Evolutionary conservation across 2,888 invertebrate species (phyloP), one percentile per base, ranked within the genome.

Genomic region (Calliphora vomitoria): DNA sequence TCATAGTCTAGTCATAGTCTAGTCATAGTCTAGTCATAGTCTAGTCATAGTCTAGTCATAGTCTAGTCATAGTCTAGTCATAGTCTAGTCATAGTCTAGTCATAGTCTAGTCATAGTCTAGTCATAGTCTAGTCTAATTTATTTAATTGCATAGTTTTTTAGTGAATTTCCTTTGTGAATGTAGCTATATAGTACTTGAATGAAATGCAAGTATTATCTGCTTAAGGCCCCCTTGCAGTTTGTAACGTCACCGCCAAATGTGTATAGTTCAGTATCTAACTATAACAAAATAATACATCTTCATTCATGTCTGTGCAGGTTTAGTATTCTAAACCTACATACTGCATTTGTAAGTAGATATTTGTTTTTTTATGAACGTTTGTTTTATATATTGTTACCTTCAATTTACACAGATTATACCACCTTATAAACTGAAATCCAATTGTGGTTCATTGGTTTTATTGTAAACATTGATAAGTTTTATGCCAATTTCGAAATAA

Each of bases 391-490:
- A 47, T 80, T 38, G 62, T 53, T 80, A 80, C 50, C 71, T 71
- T 62, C 69, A 80, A 80, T 80, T 80, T 80, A 62, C 60, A 53
- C 60, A 62, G 71, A 71, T 80, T 80, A 71, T 41, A 72, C 64
- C 62, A 58, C 72, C 53, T 72, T 64, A 64, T 20, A 72, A 64
- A 81, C 64, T 64, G 13, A 62, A 81, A 81, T 44, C 64, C 81
- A 81, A 81, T 81, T 81, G 81, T 81, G 64, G 64, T 55, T 72
- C 55, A 72, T 72, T 72, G 72, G 72, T 81, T 53, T 81, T 64
- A 81, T 81, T 72, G 81, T 64, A 72, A 75, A 62, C 62, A 62
- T 18, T 75, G 62, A 72, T 72, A 64, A 81, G 62, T 18, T 62
- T 38, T 25, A 13, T 66, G 38, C 38, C 10, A n/a, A 66, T 25